Evolutionary conservation across 2,888 invertebrate genomes (phyloP).

Genomic region (Bombylius discolor): DNA sequence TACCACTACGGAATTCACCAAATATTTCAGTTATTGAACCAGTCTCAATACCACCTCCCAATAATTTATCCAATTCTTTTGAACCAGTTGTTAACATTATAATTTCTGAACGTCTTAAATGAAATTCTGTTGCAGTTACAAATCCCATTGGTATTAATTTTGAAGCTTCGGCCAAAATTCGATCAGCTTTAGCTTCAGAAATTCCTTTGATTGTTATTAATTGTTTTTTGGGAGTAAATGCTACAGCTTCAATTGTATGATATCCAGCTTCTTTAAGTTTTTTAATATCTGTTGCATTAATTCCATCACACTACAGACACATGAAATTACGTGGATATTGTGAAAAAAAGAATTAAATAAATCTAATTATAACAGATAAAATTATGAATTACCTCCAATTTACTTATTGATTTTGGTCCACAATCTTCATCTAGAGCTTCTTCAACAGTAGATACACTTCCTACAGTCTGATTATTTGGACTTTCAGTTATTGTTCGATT

Average conservation of each 20-base stretch:
- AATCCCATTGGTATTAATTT: conserved; percentile 97
- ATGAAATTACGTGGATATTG: background rate
- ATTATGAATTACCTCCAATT: conserved; percentile 51
- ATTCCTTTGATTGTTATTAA: conserved; percentile 85
- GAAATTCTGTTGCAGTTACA: conserved; percentile 92
- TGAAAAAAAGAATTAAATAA: background rate
- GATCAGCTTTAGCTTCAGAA: conserved; percentile 95
- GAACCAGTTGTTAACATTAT: conserved; percentile 93
- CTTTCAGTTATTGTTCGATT: background rate
- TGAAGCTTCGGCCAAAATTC: conserved; percentile 76
- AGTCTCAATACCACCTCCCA: conserved; percentile 95
- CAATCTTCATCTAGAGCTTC: conserved; percentile 48
- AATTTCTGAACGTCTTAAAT: conserved; percentile 88
- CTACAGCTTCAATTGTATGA: conserved; percentile 89
- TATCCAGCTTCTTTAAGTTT: conserved; percentile 88
- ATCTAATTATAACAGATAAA: background rate
- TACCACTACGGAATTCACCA: conserved; percentile 96
- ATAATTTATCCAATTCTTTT: conserved; percentile 78
- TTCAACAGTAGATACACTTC: conserved; percentile 40
- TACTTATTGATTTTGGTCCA: conserved; percentile 57
- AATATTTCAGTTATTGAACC: conserved; percentile 98
- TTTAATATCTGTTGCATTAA: conserved; percentile 79
- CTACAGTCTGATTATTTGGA: conserved; percentile 15
- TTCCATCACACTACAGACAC: conserved; percentile 67
- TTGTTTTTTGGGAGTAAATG: conserved; percentile 87